These are phyloP conservation scores for Hyla sarda DNA, from an alignment of 2,113 vertebrate species.

Conservation along the genomic window DNA sequence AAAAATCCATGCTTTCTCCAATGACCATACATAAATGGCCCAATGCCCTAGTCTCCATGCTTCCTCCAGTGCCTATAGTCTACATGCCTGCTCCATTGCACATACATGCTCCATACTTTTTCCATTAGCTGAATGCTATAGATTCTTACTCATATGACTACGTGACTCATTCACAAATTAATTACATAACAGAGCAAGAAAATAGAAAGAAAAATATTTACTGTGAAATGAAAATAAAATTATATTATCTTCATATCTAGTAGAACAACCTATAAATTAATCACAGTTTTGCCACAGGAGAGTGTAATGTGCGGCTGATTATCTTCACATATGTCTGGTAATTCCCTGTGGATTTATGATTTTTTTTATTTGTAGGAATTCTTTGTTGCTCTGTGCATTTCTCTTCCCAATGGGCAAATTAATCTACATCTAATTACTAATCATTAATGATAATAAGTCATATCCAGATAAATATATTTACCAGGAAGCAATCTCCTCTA, in stretches of 20 bases:
- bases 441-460: slow-evolving; percentile 31
- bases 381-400: background rate
- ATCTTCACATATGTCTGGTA: slow-evolving; percentile 39
- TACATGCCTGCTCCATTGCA: background rate
- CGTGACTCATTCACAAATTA: background rate
- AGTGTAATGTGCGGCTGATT: background rate
- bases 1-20: background rate
- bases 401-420: slow-evolving; percentile 33
- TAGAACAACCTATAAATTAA: slow-evolving; percentile 15
- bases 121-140: background rate
- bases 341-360: slow-evolving; percentile 31
- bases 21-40: background rate
- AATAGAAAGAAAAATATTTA: slow-evolving; percentile 6
- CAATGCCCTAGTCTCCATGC: background rate
- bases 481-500: background rate
- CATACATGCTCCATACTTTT: background rate
- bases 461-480: slow-evolving; percentile 27
- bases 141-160: background rate
- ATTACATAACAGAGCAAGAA: background rate
- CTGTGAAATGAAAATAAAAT: background rate
- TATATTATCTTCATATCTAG: background rate
- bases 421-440: slow-evolving; percentile 36
- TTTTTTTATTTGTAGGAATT: slow-evolving; percentile 9
- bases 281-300: slow-evolving; percentile 19
- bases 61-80: background rate